Percentiles rank a stretch among this genome's conserved stretches.
Evolutionary conservation across 2,113 vertebrate genomes (phyloP).

Genomic region (Gallinago media): DNA sequence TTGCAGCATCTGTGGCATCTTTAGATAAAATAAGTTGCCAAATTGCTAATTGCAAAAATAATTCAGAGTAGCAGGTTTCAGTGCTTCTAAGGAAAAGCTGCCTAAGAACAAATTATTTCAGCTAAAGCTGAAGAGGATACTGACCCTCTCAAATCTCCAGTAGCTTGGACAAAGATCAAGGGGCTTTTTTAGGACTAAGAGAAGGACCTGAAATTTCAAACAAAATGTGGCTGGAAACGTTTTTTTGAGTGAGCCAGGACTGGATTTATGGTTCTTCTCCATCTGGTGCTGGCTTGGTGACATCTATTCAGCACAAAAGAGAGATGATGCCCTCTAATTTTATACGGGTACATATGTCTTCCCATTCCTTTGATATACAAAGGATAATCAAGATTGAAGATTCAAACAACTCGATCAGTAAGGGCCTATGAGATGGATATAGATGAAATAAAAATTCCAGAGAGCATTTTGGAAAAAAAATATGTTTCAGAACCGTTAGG

Average conservation of each 20-base stretch:
- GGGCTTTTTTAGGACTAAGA: not conserved
- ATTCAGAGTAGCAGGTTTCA: conserved; percentile 14
- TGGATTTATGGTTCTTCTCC: conserved; percentile 28
- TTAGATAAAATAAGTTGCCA: conserved; percentile 19
- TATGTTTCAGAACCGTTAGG: not conserved
- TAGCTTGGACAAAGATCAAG: conserved; percentile 23
- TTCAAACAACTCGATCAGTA: not conserved
- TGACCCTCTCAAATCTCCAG: not conserved
- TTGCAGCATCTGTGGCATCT: conserved; percentile 45
- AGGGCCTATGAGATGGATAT: not conserved
- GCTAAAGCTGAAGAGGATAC: not conserved
- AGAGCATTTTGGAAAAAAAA: not conserved
- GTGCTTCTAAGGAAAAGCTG: not conserved
- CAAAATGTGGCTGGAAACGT: not conserved
- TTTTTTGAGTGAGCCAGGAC: not conserved
- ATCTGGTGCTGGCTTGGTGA: conserved; percentile 45
- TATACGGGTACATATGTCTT: not conserved
- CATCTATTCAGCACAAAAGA: not conserved
- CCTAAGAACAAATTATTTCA: not conserved
- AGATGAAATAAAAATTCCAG: not conserved
- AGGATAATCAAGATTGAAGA: not conserved
- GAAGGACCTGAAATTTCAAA: conserved; percentile 4
- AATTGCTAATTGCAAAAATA: conserved; percentile 44
- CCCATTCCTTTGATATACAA: not conserved
- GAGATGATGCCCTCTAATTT: not conserved